phyloP scores from a whole-genome alignment of 2,797 vertebrate genomes.

The Cuniculus paca region DNA sequence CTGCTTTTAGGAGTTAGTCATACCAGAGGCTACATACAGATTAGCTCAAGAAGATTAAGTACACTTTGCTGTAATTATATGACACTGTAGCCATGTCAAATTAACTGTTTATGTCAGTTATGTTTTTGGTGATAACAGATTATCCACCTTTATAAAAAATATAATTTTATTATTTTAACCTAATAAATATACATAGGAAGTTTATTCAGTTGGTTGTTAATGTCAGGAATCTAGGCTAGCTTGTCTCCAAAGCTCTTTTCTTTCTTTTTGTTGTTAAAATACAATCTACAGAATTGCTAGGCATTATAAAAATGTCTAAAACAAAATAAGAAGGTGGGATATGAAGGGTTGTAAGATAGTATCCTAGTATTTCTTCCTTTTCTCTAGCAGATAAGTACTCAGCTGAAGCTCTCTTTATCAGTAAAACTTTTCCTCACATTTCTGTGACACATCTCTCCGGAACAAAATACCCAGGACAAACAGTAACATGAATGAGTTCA shows the following conservation, averaged over 20 bases:
- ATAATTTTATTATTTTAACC: neutral
- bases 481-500: neutral
- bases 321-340: neutral
- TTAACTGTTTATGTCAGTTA: neutral
- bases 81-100: neutral
- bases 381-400: neutral
- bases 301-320: neutral
- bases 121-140: neutral
- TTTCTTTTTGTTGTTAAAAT: neutral
- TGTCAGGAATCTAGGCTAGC: neutral
- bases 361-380: neutral
- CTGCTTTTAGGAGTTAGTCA: neutral
- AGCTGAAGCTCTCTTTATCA: neutral
- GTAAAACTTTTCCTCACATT: neutral
- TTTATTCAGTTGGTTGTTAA: neutral
- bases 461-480: neutral
- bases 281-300: neutral
- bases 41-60: constrained; percentile 14
- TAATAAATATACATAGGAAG: neutral
- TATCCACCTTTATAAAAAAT: neutral
- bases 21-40: neutral
- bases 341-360: neutral
- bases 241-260: neutral
- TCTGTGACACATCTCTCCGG: neutral
- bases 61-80: neutral